Conservation (phyloP, 2,113 vertebrate genomes). For the Glareola pratincola region DNA sequence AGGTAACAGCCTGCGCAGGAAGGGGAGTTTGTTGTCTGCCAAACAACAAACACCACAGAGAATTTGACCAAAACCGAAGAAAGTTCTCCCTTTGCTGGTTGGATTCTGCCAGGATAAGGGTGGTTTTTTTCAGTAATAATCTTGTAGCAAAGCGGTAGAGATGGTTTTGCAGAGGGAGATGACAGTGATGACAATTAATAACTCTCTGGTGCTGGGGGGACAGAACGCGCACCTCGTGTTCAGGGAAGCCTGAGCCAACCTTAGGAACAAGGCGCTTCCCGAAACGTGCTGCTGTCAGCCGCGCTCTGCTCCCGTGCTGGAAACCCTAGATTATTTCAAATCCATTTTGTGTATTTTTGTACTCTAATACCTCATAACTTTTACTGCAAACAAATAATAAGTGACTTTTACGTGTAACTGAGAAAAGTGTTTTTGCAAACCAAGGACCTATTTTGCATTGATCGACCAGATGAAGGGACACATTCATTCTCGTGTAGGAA, state of each 20-base stretch:
- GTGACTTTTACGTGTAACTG: not conserved
- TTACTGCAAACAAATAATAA: not conserved
- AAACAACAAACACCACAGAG: not conserved
- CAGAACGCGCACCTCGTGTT: accelerated
- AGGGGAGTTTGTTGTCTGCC: no score
- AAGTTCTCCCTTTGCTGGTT: not conserved
- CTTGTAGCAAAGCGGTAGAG: not conserved
- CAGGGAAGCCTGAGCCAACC: not conserved
- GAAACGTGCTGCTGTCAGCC: not conserved
- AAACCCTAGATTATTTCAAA: not conserved
- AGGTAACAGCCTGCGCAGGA: not conserved
- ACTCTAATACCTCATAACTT: not conserved
- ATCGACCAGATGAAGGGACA: not conserved
- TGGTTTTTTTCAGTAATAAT: not conserved
- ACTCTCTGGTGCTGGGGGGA: not conserved
- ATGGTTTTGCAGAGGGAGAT: not conserved
- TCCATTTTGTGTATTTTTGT: not conserved
- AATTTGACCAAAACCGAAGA: no score
- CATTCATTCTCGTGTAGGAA: not conserved
- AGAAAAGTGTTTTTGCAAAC: not conserved
- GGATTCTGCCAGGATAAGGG: not conserved
- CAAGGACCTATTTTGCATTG: not conserved
- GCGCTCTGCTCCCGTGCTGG: not conserved
- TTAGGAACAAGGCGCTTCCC: not conserved
- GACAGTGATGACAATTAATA: not conserved